A percentile compares a stretch with the other conserved stretches of the same genome.
phyloP scores from a whole-genome alignment of 2,888 invertebrate species.

The Heliconius erato region DNA sequence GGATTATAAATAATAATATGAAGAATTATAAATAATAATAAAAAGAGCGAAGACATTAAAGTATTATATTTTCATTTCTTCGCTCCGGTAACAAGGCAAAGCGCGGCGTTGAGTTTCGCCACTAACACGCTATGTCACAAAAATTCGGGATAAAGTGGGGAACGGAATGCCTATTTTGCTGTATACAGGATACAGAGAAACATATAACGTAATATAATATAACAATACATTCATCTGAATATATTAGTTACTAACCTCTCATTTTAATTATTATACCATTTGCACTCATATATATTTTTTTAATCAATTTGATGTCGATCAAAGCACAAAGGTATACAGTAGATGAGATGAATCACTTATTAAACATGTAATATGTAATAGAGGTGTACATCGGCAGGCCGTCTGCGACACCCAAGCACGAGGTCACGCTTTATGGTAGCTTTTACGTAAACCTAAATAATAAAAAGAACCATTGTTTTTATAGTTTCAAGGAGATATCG shows the following conservation, averaged over 20 bases:
- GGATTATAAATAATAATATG: too few relatives aligned
- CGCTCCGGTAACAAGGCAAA: too few relatives aligned
- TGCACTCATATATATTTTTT: neutral
- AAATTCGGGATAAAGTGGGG: too few relatives aligned
- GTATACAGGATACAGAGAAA: too few relatives aligned
- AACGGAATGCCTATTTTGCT: too few relatives aligned
- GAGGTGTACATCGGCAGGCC: constrained; percentile 56
- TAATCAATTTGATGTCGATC: neutral
- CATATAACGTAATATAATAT: too few relatives aligned
- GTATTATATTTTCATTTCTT: too few relatives aligned
- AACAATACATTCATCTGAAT: neutral
- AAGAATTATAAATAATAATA: too few relatives aligned
- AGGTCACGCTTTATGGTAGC: constrained; percentile 62
- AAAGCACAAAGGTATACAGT: constrained; percentile 9
- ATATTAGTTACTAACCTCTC: neutral
- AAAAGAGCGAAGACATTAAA: too few relatives aligned
- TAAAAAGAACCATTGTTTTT: constrained; percentile 76
- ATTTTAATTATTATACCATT: neutral
- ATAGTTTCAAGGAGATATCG: constrained; percentile 83
- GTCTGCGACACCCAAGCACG: constrained; percentile 59
- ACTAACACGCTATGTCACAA: too few relatives aligned
- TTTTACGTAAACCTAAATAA: constrained; percentile 66
- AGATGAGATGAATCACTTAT: constrained; percentile 1
- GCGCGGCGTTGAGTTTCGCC: too few relatives aligned
- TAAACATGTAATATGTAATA: constrained; percentile 29